These are phyloP conservation scores for Theocolax elegans DNA, from an alignment of 1,140 invertebrate species.

Conservation along the genomic window DNA sequence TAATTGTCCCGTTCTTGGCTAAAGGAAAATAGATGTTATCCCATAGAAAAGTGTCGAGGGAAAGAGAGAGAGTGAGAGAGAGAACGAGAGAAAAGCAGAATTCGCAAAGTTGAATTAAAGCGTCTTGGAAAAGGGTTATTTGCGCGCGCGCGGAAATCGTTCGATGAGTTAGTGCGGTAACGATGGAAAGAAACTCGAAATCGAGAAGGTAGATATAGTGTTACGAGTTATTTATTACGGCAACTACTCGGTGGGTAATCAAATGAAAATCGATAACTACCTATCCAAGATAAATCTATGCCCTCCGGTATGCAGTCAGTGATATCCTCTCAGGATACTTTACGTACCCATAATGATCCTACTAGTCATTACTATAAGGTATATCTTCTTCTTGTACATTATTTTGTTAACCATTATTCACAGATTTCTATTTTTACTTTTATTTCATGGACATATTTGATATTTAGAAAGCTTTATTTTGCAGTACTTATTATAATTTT, in stretches of 20 bases:
- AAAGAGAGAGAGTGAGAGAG: no score
- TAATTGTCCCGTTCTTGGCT: no score
- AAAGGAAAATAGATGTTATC: no score
- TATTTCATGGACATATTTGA: no score
- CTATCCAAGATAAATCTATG: neutral
- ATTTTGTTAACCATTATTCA: neutral
- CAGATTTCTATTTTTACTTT: neutral
- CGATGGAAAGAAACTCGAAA: neutral
- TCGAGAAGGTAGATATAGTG: neutral
- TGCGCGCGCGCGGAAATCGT: neutral
- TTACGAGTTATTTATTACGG: neutral
- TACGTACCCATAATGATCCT: neutral
- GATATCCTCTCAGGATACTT: neutral
- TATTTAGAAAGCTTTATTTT: no score
- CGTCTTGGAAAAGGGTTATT: neutral
- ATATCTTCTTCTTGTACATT: neutral
- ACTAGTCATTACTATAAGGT: conserved; percentile 8
- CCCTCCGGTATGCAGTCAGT: conserved; percentile 11
- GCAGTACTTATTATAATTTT: no score
- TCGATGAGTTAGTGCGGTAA: neutral
- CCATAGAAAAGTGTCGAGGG: no score
- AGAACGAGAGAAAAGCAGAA: no score
- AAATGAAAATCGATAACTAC: neutral
- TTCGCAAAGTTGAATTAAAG: neutral
- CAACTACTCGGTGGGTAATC: neutral